Evolutionary conservation across 2,888 invertebrate species (phyloP), one percentile per base, ranked within the genome.

Genomic region (Meloe dianella): DNA sequence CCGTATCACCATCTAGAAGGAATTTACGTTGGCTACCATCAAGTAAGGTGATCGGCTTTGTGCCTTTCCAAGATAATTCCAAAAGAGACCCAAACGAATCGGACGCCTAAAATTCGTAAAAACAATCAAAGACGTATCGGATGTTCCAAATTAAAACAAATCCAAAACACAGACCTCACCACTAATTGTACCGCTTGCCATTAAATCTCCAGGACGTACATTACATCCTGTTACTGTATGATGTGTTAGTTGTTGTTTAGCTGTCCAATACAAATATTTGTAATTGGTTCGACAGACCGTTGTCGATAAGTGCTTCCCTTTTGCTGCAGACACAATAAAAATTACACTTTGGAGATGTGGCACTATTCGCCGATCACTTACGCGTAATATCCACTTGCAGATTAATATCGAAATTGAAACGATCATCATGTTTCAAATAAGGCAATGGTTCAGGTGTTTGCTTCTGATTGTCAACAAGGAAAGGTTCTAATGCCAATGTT

Each of bases 181-280:
- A 81, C 97, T 97, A 66, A 98, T 97, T 4, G 98, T 98, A 20
- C 98, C 98, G 7, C 98, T 97, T 7, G 94, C 98, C 85, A 99
- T 89, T 62, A 99, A 85, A 85, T 99, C 99, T 0, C 98, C 99
- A 0, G 98, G 91, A 69, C 92, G 91, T 63, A 98, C 83, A 83
- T 97, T 98, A 83, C 99, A 99, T 2, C 99, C 99, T n/a, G 96
- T 96, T 51, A 96, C 87, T 0, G 98, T 94, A 81, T 99, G 99
- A 85, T 99, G 99, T 0, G 96, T 93, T 32, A 99, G 86, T 84
- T 98, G 98, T 83, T 99, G 99, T 81, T 96, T 93, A 73, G 93
- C 91, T 0, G 97, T 98, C 99, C 99, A 99, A 84, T 99, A 99
- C 84, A 98, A 86, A 82, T 93, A 87, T 82, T 90, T 92, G 84